These are phyloP conservation scores for Pyrgus malvae DNA, from an alignment of 2,888 invertebrate genomes.

Conservation along the genomic window DNA sequence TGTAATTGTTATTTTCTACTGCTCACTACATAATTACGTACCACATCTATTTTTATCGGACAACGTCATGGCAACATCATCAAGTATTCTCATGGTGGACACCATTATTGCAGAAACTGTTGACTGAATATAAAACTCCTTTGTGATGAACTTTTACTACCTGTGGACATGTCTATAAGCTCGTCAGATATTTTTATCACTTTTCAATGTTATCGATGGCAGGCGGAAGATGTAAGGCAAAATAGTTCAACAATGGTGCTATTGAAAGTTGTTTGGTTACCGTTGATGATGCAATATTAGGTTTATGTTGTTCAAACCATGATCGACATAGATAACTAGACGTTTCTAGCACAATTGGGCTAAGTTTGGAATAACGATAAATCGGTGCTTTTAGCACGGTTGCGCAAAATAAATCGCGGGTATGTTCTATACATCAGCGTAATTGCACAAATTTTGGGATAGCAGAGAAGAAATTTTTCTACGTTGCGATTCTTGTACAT, in stretches of 20 bases:
- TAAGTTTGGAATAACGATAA: too few species aligned
- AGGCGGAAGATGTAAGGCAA: neutral
- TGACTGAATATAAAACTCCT: neutral
- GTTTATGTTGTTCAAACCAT: neutral
- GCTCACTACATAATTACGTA: neutral
- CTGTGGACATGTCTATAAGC: neutral
- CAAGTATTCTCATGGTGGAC: neutral
- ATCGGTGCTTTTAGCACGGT: too few species aligned
- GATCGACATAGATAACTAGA: neutral
- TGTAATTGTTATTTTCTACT: neutral
- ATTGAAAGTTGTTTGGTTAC: neutral
- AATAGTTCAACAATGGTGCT: neutral
- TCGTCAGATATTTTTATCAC: slow-evolving; percentile 1
- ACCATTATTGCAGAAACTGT: neutral
- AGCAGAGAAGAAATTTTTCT: too few species aligned
- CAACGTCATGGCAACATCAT: neutral
- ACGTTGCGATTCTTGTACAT: too few species aligned
- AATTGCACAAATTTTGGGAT: too few species aligned
- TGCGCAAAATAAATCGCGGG: too few species aligned
- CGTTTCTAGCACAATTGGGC: too few species aligned
- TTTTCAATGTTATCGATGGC: slow-evolving; percentile 3
- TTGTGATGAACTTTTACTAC: neutral
- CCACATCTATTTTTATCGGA: neutral
- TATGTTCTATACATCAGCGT: too few species aligned
- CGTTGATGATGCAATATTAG: neutral